Evolutionary conservation across 2,888 invertebrate genomes (phyloP), one percentile per base, ranked within the genome.

Genomic region (Thyatira batis): DNA sequence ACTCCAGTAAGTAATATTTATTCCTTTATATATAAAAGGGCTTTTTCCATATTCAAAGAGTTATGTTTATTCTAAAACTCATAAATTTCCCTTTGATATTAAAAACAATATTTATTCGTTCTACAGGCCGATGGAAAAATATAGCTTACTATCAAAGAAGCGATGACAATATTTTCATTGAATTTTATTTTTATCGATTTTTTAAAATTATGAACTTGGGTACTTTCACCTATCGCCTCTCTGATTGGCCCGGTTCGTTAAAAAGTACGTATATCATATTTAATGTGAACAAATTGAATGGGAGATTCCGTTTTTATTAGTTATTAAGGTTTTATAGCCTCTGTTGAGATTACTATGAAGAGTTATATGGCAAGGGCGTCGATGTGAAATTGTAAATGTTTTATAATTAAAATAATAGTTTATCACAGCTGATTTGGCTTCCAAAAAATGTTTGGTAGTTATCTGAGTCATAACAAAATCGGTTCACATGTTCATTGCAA

Each of bases 211-310:
- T n/a, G 13, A 2, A 46, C 25, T 23, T 45, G n/a, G 21, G n/a
- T 6, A 5, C 1, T 53, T 54, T 57, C 49, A 60, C 56, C 63
- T 57, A 61, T 58, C 62, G 58, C 55, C 55, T 39, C 25, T 52
- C n/a, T 63, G 62, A 76, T 70, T 65, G 53, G 61, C 6, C 39
- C 17, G 39, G 5, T 46, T 62, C 55, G 65, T 67, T 66, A 25
- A n/a, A 55, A 53, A 45, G 58, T 49, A 52, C 59, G 52, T 68
- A 69, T 61, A 49, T 65, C 60, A 69, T 51, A 52, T 25, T 60
- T 67, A 58, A 65, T 69, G 52, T 50, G 54, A 61, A 55, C 57
- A 61, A 61, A 62, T 65, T 63, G 63, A 63, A 66, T 57, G 57
- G 54, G 44, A 46, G 49, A 58, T 51, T 57, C 55, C 27, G 56